phyloP scores from a whole-genome alignment of 2,113 vertebrate species.

The Cyanistes caeruleus region DNA sequence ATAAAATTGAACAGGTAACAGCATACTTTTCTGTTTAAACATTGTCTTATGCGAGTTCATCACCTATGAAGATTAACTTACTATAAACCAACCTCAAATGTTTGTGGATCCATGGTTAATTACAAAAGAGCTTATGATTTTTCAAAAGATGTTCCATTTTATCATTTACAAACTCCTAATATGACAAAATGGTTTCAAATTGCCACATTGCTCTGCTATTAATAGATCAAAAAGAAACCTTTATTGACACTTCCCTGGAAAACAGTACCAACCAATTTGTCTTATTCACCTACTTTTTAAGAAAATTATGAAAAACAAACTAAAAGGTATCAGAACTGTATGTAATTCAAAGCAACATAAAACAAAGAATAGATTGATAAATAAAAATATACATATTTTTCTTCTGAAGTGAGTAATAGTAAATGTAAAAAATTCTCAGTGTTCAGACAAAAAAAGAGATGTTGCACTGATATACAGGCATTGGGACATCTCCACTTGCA shows the following conservation, averaged over 20 bases:
- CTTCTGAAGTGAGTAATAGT: not conserved
- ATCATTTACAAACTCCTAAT: not conserved
- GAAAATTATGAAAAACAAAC: not conserved
- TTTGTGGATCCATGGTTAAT: not conserved
- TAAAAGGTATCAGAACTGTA: not conserved
- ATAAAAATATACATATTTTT: not conserved
- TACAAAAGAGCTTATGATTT: not conserved
- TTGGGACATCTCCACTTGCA: not conserved
- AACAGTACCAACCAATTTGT: not conserved
- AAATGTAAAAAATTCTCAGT: not conserved
- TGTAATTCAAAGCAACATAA: not conserved
- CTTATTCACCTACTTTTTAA: not conserved
- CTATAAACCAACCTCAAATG: not conserved
- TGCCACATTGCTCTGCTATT: not conserved
- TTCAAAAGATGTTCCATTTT: not conserved
- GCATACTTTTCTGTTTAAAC: not conserved
- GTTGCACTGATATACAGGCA: not conserved
- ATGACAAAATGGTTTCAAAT: not conserved
- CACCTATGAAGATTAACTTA: not conserved
- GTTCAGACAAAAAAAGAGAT: not conserved
- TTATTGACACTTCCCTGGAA: not conserved
- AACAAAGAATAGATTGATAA: not conserved
- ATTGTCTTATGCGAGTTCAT: not conserved
- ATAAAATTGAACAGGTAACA: not conserved
- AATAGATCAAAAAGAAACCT: not conserved